A percentile compares a stretch with the other conserved stretches of the same genome.
phyloP scores from a whole-genome alignment of 1,140 invertebrate species.

The Berghia stephanieae region DNA sequence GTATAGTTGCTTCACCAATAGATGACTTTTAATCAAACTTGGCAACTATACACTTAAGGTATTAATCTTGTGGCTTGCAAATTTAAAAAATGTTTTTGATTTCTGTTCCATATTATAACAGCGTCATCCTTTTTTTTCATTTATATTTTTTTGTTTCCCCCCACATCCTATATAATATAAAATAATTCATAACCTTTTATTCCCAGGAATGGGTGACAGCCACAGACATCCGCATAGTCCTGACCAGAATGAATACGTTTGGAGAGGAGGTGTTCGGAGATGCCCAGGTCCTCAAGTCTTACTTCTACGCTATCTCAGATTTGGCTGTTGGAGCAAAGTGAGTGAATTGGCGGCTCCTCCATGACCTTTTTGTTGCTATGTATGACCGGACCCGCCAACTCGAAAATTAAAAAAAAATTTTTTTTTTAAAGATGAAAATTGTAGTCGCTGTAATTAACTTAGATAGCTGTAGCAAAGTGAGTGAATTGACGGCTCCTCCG shows the following conservation, averaged over 20 bases:
- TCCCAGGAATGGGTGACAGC: slow-evolving; percentile 96
- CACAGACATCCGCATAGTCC: slow-evolving; percentile 87
- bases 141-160: too few relatives aligned
- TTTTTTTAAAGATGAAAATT: not conserved
- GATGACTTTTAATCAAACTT: too few relatives aligned
- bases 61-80: too few relatives aligned
- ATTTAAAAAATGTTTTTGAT: too few relatives aligned
- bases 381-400: not conserved
- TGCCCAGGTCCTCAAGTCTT: slow-evolving; percentile 89
- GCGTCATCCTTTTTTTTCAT: too few relatives aligned
- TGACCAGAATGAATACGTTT: slow-evolving; percentile 95
- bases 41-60: too few relatives aligned
- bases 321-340: slow-evolving; percentile 91
- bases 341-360: slow-evolving; percentile 34
- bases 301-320: slow-evolving; percentile 98
- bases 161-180: too few relatives aligned
- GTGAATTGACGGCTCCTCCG: slow-evolving; percentile 28
- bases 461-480: slow-evolving; percentile 90
- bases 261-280: slow-evolving; percentile 98
- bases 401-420: not conserved
- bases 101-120: too few relatives aligned
- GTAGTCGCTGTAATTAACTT: slow-evolving; percentile 81
- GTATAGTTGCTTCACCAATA: too few relatives aligned
- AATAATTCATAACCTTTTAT: too few relatives aligned
- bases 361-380: not conserved